These are phyloP conservation scores for Oryzias melastigma DNA, from an alignment of 2,113 vertebrate species.

Conservation along the genomic window DNA sequence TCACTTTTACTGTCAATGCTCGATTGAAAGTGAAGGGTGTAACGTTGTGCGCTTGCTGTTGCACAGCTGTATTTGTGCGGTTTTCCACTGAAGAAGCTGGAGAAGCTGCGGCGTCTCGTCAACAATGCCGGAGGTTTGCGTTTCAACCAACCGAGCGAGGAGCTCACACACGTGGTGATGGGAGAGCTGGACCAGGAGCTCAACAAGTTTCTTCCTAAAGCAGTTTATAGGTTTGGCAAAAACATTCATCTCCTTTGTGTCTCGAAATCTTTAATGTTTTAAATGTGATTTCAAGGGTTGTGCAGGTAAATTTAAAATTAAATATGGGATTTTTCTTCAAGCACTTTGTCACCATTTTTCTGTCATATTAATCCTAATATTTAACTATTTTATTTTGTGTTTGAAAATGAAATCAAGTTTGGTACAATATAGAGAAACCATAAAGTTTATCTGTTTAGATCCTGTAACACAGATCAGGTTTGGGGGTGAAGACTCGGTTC, in stretches of 20 bases:
- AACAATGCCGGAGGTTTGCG: slow-evolving; percentile 89
- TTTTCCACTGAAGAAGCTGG: slow-evolving; percentile 85
- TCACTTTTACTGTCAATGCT: fast-evolving
- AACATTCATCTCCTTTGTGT: not conserved
- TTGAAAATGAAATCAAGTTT: too few species aligned
- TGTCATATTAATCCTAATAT: too few species aligned
- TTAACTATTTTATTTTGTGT: too few species aligned
- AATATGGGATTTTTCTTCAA: too few species aligned
- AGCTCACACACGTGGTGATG: slow-evolving; percentile 92
- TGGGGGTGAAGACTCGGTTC: not conserved
- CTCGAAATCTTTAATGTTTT: too few species aligned
- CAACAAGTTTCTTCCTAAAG: slow-evolving; percentile 84
- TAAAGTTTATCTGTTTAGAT: too few species aligned
- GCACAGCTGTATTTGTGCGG: slow-evolving; percentile 91
- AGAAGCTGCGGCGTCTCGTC: slow-evolving; percentile 89
- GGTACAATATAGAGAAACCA: too few species aligned
- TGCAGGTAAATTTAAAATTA: too few species aligned
- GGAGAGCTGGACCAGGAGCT: slow-evolving; percentile 86
- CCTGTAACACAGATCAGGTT: too few species aligned
- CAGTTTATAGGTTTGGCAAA: slow-evolving; percentile 80
- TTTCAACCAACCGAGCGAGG: slow-evolving; percentile 92
- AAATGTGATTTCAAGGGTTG: too few species aligned
- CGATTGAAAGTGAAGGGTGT: not conserved
- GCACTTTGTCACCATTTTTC: too few species aligned
- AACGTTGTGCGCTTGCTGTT: slow-evolving; percentile 3